A percentile compares a stretch with the other conserved stretches of the same genome.
Evolutionary conservation across 2,797 vertebrate genomes (phyloP).

Genomic region (Rhinella marina): DNA sequence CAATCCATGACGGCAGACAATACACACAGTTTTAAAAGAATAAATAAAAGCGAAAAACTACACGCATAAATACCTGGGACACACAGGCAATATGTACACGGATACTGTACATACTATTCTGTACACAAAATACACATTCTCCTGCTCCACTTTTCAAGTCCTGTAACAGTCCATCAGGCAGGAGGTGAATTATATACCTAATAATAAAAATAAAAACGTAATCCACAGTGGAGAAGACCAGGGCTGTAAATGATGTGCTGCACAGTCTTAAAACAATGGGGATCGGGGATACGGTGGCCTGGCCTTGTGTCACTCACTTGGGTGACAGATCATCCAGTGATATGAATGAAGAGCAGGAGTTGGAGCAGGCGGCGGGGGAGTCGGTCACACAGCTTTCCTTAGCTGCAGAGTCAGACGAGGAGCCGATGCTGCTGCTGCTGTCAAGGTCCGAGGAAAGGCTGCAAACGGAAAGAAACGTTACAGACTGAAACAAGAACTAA

Average conservation of each 20-base stretch:
- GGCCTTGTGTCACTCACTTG: constrained; percentile 79
- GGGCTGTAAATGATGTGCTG: not conserved
- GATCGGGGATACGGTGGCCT: constrained; percentile 27
- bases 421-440: constrained; percentile 89
- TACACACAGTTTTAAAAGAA: constrained; percentile 1
- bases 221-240: constrained; percentile 18
- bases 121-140: constrained; percentile 45
- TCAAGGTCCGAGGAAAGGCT: constrained; percentile 91
- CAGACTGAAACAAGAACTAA: not conserved
- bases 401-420: constrained; percentile 88
- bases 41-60: constrained; percentile 30
- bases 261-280: constrained; percentile 46
- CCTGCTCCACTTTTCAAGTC: constrained; percentile 7
- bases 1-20: not conserved
- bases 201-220: constrained; percentile 10
- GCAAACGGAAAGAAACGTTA: not conserved
- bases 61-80: constrained; percentile 39
- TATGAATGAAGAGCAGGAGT: constrained; percentile 88
- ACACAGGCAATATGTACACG: constrained; percentile 37
- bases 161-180: constrained; percentile 33
- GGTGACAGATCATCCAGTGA: constrained; percentile 90
- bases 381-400: constrained; percentile 89
- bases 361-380: constrained; percentile 79
- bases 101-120: constrained; percentile 46
- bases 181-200: not conserved